phyloP scores from a whole-genome alignment of 2,888 invertebrate species.

The Drosophila leonis region DNA sequence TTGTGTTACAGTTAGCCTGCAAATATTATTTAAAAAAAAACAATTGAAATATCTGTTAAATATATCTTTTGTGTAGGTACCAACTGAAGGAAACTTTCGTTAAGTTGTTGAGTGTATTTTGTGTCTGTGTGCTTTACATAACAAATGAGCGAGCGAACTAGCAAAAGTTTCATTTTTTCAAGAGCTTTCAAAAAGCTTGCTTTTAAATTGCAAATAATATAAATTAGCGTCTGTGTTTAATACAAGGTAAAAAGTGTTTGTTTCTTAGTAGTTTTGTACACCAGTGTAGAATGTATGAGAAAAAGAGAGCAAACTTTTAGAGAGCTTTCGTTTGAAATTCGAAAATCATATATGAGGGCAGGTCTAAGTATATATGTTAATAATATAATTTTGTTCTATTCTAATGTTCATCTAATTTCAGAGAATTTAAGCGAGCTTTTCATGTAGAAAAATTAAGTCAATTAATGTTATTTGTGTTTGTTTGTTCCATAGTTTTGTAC shows the following conservation, averaged over 20 bases:
- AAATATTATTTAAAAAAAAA: slow-evolving; percentile 1
- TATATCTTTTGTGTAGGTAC: slow-evolving; percentile 40
- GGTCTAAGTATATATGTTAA: not conserved
- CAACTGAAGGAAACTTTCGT: slow-evolving; percentile 54
- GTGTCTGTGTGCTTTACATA: slow-evolving; percentile 44
- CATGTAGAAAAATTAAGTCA: not conserved
- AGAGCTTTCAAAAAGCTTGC: not conserved
- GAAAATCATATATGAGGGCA: not conserved
- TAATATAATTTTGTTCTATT: not conserved
- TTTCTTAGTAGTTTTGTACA: slow-evolving; percentile 41
- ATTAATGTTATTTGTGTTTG: not conserved
- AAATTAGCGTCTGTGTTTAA: slow-evolving; percentile 42
- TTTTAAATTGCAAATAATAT: slow-evolving; percentile 33
- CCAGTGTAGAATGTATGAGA: slow-evolving; percentile 16
- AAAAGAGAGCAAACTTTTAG: slow-evolving; percentile 14
- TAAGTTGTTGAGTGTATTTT: slow-evolving; percentile 12
- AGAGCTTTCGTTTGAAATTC: slow-evolving; percentile 21
- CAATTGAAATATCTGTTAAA: slow-evolving; percentile 9
- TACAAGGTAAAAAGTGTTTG: slow-evolving; percentile 25
- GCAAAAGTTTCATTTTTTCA: slow-evolving; percentile 12
- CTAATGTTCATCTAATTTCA: not conserved
- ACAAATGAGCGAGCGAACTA: slow-evolving; percentile 46
- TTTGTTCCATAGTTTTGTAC: slow-evolving; percentile 27
- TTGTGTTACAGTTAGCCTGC: not conserved
- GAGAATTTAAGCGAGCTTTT: not conserved